These are phyloP conservation scores for Pyrrhia umbra DNA, from an alignment of 2,888 invertebrate genomes.

Conservation along the genomic window DNA sequence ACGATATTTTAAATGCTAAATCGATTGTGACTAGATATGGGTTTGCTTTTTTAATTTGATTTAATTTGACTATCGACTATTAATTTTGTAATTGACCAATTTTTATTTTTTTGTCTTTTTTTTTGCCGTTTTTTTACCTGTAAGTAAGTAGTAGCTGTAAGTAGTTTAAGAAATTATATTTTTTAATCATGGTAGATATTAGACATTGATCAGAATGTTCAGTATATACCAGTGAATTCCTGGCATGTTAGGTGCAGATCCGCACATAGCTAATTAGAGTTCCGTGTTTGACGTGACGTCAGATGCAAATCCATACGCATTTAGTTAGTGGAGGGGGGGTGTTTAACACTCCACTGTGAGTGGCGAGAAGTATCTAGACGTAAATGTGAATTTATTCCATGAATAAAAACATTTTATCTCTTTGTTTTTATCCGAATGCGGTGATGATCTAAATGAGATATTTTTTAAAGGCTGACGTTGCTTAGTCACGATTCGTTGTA, in stretches of 20 bases:
- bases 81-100: no score
- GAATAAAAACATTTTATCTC: background rate
- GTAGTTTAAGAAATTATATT: background rate
- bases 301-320: slow-evolving; percentile 41
- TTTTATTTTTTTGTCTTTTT: no score
- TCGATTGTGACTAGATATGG: no score
- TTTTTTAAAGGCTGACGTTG: background rate
- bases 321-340: slow-evolving; percentile 12
- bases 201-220: no score
- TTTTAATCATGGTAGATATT: background rate
- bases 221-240: background rate
- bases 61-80: no score
- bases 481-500: no score
- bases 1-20: no score
- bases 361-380: background rate
- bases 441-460: background rate
- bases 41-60: no score
- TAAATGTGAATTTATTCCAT: slow-evolving; percentile 1
- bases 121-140: no score
- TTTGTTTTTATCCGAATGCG: background rate
- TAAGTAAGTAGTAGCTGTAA: background rate
- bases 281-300: slow-evolving; percentile 34
- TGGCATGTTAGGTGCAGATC: slow-evolving; percentile 26
- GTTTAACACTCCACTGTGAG: slow-evolving; percentile 6
- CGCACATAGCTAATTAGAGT: slow-evolving; percentile 33